Evolutionary conservation across 1,140 invertebrate genomes (phyloP), one percentile per base, ranked within the genome.

Genomic region (Carposina sasakii): DNA sequence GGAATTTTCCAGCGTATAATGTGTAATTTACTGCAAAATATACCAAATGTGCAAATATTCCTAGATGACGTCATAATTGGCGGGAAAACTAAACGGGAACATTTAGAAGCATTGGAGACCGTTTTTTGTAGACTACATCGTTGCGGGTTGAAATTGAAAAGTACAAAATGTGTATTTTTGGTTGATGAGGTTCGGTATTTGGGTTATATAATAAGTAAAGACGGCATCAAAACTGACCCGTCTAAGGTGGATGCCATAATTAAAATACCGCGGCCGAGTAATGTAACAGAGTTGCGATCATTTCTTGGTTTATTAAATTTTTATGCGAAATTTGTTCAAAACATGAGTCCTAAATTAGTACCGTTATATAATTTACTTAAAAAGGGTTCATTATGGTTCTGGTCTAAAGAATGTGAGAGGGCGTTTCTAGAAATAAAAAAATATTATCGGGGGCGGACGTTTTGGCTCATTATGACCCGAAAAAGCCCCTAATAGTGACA

Each of bases 111-210:
- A 2, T 19, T 61, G 13, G 23, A 52, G 10, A 13, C 19, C 6
- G 50, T 58, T n/a, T 50, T 59, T 19, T 10, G 42, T 8, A 23
- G 8, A 34, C 44, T 52, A 40, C 1, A 48, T 6, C 5, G 23
- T 17, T 19, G 51, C 13, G 48, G 49, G 36, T 46, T 68, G 10
- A 54, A 67, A 55, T 33, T 73, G 34, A 65, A 63, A 43, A 47
- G 19, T 19, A 50, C 34, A 13, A 73, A 74, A 54, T 76, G 60
- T 43, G 13, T 26, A 13, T 65, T 76, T 52, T 44, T 67, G 8
- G 44, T 60, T 33, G 30, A 61, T 21, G 45, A 61, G 55, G 58
- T 74, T 8, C 37, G 44, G 2, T 72, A 72, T 43, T 31, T 73
- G 37, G 63, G 67, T 9, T 66, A 55, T 42, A 45, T 49, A 10